Evolutionary conservation across 2,797 vertebrate species (phyloP).

Genomic region (Coccyzus lansbergi): DNA sequence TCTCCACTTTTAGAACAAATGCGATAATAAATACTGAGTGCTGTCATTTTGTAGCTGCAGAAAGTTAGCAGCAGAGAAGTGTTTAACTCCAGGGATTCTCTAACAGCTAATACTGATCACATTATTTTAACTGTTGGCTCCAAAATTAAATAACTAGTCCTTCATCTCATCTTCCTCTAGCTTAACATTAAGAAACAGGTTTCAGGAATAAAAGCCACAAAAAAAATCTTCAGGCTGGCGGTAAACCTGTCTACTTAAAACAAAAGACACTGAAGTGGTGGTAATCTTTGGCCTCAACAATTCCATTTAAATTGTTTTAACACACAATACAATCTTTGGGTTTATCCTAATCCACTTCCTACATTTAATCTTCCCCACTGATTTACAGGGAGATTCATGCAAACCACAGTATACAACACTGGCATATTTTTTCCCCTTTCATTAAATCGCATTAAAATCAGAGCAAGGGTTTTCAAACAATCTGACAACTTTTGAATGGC

Average conservation of each 20-base stretch:
- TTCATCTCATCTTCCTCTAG: background rate
- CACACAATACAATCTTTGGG: background rate
- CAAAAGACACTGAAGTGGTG: background rate
- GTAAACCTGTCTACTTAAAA: background rate
- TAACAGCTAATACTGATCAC: background rate
- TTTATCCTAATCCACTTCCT: background rate
- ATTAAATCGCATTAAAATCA: background rate
- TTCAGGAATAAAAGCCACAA: background rate
- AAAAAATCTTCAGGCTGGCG: background rate
- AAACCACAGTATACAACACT: background rate
- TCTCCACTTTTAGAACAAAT: background rate
- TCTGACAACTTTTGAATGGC: background rate
- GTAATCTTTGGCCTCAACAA: background rate
- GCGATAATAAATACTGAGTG: background rate
- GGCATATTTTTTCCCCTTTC: background rate
- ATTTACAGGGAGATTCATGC: background rate
- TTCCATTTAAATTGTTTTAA: background rate
- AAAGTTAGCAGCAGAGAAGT: background rate
- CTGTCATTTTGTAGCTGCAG: background rate
- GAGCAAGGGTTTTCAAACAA: background rate
- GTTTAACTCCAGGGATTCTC: background rate
- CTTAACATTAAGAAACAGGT: background rate
- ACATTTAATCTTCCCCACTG: background rate
- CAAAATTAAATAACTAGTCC: conserved; percentile 4
- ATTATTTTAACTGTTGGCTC: background rate